Base-by-base conservation (phyloP, 2,888 invertebrate genomes). In the Platynereis dumerilii region DNA sequence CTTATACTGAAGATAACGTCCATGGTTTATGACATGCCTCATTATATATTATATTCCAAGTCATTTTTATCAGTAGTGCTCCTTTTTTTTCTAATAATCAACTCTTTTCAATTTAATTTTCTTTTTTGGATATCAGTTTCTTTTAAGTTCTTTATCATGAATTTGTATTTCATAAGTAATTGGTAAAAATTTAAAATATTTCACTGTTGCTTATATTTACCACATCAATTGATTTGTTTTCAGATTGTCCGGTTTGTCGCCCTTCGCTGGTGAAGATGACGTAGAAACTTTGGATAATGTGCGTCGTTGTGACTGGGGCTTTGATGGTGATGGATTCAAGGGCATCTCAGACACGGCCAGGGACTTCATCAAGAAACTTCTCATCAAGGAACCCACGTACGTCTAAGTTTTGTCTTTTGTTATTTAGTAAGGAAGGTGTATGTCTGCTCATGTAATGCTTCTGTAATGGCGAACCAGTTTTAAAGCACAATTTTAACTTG, bases 231-330 rank as follows among this genome's bases (percentile, higher is more conserved):
- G 1, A 12, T 60, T 22, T 20, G 20, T 22, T 3, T 77, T 15
- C 71, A 95, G 94, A 58, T 87, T 99, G 72, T 96, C 96, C 78
- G 99, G 99, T 58, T 87, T 99, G 58, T 99, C 99, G 62, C 99
- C 99, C 75, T 99, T 99, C 85, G 96, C 97, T 68, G 99, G 99
- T 53, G 96, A 97, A 85, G 96, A 95, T 82, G 98, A 99, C 85
- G 92, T 97, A 63, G 97, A 98, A 77, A 99, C 99, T 0, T 86
- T 99, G 72, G 96, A 96, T 87, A 98, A 99, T 84, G 98, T 99
- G 17, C 96, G 96, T 85, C 93, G 93, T 12, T 97, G 98, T 84
- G 96, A 98, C 85, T 98, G 98, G 98, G 95, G 96, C 88, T 98
- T 99, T 86, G 98, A 99, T 82, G 91, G 92, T 81, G 95, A 96